Base-by-base conservation (phyloP, 2,797 vertebrate species). In the Macroramphosus scolopax region DNA sequence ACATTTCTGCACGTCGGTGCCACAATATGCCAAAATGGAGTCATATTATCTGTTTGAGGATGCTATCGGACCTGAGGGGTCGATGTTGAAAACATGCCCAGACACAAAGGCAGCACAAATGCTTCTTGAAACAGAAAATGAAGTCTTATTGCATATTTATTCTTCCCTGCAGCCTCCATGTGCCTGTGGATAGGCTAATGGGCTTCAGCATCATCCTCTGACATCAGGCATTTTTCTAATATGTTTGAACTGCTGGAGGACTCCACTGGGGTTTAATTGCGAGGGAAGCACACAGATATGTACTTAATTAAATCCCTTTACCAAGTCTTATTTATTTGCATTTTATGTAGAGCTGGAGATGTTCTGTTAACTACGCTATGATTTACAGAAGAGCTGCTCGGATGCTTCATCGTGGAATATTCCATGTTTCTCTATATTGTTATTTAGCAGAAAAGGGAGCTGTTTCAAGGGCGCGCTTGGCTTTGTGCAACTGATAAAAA, bases 241-340 rank as follows among this genome's bases (percentile, higher is more conserved):
- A 81, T 78, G 69, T 80, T 83, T 77, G 68, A 86, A 76, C 81
- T 78, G 80, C 76, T 72, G 82, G 79, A 79, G 58, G 68, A 81
- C 66, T 77, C 81, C 55, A 53, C 63, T 65, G 75, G 78, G 77
- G 78, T 79, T 87, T 83, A 83, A 86, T 83, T 87, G 78, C 75
- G 33, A 67, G 55, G 69, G 75, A 79, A 76, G 78, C 68, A 61
- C 63, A 62, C 52, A 75, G 79, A 80, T 75, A 69, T 84, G 75
- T 75, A 71, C 71, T 75, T 77, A 82, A 84, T 83, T 75, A 83
- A 86, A 84, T 76, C 42, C 45, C 38, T 68, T 78, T 63, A 59
- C 65, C 1, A 9, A 61, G 54, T 32, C 45, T 68, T 49, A 51
- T 14, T 3, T 54, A 75, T 78, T 78, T 84, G 70, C 72, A 77